These are phyloP conservation scores for Chromoteleia sp. DNA, from an alignment of 2,888 invertebrate genomes.

Conservation along the genomic window DNA sequence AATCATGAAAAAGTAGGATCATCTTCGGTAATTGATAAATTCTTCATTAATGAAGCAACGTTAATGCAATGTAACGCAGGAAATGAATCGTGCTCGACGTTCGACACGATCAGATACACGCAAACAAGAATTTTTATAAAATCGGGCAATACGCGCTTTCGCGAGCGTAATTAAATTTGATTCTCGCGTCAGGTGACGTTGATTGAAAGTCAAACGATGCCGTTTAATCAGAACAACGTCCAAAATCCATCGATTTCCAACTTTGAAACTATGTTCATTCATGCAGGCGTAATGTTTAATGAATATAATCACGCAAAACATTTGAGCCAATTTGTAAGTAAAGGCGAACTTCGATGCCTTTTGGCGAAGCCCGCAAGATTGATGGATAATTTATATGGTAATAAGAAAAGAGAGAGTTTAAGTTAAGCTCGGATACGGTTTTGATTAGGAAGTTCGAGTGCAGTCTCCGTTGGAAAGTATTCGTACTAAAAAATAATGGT, in stretches of 20 bases:
- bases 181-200: constrained; percentile 39
- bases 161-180: constrained; percentile 51
- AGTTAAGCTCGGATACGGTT: background rate
- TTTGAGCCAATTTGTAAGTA: constrained; percentile 48
- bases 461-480: too few species aligned
- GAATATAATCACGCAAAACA: constrained; percentile 53
- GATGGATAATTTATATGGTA: constrained; percentile 61
- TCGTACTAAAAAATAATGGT: too few species aligned
- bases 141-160: background rate
- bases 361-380: constrained; percentile 34
- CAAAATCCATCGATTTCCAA: constrained; percentile 49
- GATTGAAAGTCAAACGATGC: constrained; percentile 54
- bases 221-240: constrained; percentile 45
- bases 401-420: constrained; percentile 27
- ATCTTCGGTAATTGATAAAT: background rate
- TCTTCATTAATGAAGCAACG: constrained; percentile 14
- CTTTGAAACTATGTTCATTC: constrained; percentile 41
- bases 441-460: constrained; percentile 18
- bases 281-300: constrained; percentile 42
- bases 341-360: constrained; percentile 39
- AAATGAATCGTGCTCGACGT: constrained; percentile 20
- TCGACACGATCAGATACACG: constrained; percentile 23
- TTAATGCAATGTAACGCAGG: constrained; percentile 27
- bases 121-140: constrained; percentile 3
- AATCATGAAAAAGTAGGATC: too few species aligned